Evolutionary conservation across 1,140 invertebrate genomes (phyloP), one percentile per base, ranked within the genome.

Genomic region (Andricus grossulariae): DNA sequence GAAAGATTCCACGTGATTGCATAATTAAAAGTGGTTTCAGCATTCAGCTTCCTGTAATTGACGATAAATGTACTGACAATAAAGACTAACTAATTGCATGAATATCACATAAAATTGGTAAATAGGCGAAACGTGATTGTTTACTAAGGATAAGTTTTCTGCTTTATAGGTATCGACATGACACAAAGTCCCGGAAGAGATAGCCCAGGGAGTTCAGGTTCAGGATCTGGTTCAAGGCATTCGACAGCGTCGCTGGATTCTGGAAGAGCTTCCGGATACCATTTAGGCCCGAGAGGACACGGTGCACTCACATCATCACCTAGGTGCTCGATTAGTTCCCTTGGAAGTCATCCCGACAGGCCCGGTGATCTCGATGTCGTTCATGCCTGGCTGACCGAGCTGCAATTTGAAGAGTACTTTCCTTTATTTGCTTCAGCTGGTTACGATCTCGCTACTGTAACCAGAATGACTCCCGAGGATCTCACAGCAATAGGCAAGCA

Each of bases 381-480:
- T 79, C 96, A 97, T 84, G 95, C 96, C 75, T 99, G 98, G 98
- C 92, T 99, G 83, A 94, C 96, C 52, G 97, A 99, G 87, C 93
- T 99, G 52, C 97, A 98, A 86, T 98, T 98, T 92, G 98, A 98
- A 89, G 97, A 99, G 88, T 99, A 99, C 91, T 97, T 97, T 81
- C 94, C 96, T 50, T 93, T 98, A 25, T 99, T 99, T 91, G 94
- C 98, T 70, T 94, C 96, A 21, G 97, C 98, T 54, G 99, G 98
- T 50, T 99, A 99, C 90, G 99, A 99, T 92, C 95, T 99, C 92
- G 95, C 97, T 21, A 99, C 98, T 0, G 98, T 99, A 84, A 97
- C 97, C 32, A 93, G 98, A 77, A 99, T 99, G 97, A 99, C 99
- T 19, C 98, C 99, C 0, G 98, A 99, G 92, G 97, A 96, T 92